Percentiles rank a stretch among this genome's conserved stretches.
Conservation (phyloP, 2,113 vertebrate genomes). For the Acanthisitta chloris region DNA sequence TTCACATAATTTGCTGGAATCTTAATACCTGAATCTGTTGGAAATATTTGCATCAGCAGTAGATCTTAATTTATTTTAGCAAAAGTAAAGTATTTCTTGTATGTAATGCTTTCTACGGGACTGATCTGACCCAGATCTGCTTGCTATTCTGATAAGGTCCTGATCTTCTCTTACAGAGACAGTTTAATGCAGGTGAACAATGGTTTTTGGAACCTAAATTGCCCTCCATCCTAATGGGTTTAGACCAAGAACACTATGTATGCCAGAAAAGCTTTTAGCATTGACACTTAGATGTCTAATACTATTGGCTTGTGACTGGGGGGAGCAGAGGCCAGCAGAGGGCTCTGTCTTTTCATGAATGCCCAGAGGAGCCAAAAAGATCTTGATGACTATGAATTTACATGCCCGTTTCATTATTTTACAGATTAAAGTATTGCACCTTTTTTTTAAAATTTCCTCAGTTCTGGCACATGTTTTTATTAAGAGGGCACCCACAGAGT, state of each 20-base stretch:
- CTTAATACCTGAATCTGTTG: neutral
- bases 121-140: neutral
- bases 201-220: neutral
- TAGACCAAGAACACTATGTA: accelerated
- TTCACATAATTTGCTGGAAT: neutral
- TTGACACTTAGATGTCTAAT: accelerated
- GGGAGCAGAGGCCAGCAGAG: neutral
- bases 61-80: neutral
- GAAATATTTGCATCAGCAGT: neutral
- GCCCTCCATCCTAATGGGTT: neutral
- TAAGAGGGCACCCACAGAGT: neutral
- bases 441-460: accelerated
- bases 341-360: neutral
- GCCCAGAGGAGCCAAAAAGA: neutral
- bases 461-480: neutral
- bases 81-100: neutral
- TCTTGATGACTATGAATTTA: neutral
- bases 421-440: neutral
- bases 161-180: neutral
- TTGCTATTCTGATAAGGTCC: neutral
- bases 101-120: neutral
- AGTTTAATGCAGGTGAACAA: neutral
- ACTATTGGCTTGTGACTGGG: accelerated
- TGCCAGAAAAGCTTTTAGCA: neutral
- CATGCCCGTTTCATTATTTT: neutral